Evolutionary conservation across 2,113 vertebrate species (phyloP).

Genomic region (Sinocyclocheilus grahami): DNA sequence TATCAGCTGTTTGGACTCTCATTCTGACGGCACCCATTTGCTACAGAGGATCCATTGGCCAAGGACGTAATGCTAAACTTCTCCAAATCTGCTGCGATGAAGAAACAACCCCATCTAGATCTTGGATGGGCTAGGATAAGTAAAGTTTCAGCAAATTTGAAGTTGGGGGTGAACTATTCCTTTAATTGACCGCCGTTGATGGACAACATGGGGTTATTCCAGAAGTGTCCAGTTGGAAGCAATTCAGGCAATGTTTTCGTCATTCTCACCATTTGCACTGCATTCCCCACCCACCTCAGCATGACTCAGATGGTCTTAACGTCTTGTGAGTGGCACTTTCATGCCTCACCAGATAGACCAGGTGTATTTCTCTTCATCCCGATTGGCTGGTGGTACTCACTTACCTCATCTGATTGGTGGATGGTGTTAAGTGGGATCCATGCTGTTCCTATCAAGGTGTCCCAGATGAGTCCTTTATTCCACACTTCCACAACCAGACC

Average conservation of each 20-base stretch:
- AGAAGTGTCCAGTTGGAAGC: neutral
- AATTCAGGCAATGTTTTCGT: neutral
- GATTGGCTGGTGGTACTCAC: neutral
- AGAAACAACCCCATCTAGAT: too few species aligned
- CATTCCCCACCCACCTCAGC: constrained; percentile 1
- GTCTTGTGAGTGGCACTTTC: constrained; percentile 21
- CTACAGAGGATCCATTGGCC: too few species aligned
- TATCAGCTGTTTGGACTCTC: too few species aligned
- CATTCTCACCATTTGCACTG: neutral
- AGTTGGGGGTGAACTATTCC: neutral
- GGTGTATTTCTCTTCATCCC: neutral
- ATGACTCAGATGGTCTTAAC: constrained; percentile 32
- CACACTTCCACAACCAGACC: constrained; percentile 95
- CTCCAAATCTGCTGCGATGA: too few species aligned
- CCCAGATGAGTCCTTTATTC: constrained; percentile 99
- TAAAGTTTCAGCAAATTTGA: neutral
- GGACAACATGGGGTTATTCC: neutral
- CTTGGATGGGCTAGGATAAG: neutral
- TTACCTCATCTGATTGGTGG: constrained; percentile 91
- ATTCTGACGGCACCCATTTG: too few species aligned
- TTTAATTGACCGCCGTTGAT: neutral
- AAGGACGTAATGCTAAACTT: too few species aligned
- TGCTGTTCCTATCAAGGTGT: constrained; percentile 91
- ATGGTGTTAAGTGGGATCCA: constrained; percentile 89
- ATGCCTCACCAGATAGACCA: constrained; percentile 17